Evolutionary conservation across 2,888 invertebrate species (phyloP), one percentile per base, ranked within the genome.

Genomic region (Busseola fusca): DNA sequence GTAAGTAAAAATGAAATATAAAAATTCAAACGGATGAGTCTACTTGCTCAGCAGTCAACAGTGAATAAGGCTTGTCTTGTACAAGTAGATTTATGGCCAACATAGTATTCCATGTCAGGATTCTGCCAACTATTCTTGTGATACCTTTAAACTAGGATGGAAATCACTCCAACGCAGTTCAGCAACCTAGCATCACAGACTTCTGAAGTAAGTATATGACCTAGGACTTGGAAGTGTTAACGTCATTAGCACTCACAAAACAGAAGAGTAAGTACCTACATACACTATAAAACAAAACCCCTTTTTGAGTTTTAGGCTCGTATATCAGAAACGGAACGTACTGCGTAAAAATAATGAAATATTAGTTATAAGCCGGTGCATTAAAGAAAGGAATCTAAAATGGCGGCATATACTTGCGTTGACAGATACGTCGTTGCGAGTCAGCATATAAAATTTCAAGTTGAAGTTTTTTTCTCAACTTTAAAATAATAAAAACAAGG

Each of bases 21-120:
- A 30, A 57, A 57, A 30, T 14, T 10, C 12, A 30, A 57, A 57
- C 6, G 30, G 30, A 30, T 30, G 12, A 30, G 1, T 21, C 30
- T 18, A 54, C n/a, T 25, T 12, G 18, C 18, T 40, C 25, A 60
- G 16, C 16, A 16, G 25, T 25, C 25, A 5, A 25, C 40, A 18
- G 25, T 10, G 37, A 56, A 30, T 5, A 30, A 30, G 25, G 27
- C 21, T 7, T 6, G 7, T 21, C 7, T 62, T 21, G n/a, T n/a
- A n/a, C 14, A 62, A 62, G 7, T 58, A 16, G 25, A 64, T 57
- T 64, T 18, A 57, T 66, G 18, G 30, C 10, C 56, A 56, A 21
- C 30, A 56, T 10, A 27, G 9, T 30, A 10, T 42, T 9, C 16
- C 18, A 18, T 18, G 3, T 25, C 1, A 25, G 18, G 50, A 18